phyloP scores from a whole-genome alignment of 2,113 vertebrate species.

The Ptilorrhoa leucosticta region DNA sequence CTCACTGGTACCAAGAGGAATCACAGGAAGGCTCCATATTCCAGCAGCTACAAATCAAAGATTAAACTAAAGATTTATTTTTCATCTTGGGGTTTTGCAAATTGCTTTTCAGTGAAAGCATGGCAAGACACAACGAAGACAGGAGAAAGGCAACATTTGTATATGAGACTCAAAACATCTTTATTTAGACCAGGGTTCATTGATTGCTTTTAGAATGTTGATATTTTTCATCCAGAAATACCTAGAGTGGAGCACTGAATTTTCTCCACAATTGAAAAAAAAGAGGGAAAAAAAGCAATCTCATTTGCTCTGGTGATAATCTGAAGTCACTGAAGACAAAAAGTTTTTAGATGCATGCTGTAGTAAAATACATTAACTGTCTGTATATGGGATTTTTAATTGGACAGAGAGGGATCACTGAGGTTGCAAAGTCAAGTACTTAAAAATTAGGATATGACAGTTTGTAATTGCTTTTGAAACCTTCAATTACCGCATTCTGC shows the following conservation, averaged over 20 bases:
- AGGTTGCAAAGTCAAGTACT: not conserved
- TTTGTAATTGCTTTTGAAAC: conserved; percentile 34
- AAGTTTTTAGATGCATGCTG: not conserved
- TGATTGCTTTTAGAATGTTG: not conserved
- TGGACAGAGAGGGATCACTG: not conserved
- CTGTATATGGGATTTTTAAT: not conserved
- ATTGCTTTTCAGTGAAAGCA: not conserved
- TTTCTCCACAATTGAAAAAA: not conserved
- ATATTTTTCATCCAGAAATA: not conserved
- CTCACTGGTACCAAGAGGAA: not conserved
- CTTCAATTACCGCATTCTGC: not conserved
- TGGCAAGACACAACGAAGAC: not conserved
- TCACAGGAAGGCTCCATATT: not conserved
- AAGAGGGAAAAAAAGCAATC: not conserved
- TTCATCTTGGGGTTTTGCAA: not conserved
- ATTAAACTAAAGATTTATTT: not conserved
- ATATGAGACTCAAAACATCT: not conserved
- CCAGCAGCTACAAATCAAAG: not conserved
- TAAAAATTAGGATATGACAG: not conserved
- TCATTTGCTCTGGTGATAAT: not conserved
- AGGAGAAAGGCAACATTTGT: not conserved
- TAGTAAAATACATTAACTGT: not conserved
- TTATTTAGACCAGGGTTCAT: not conserved
- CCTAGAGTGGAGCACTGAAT: not conserved
- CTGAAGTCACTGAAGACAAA: not conserved